Conservation (phyloP, 1,140 invertebrate species). For the Tetramorium simillimum region DNA sequence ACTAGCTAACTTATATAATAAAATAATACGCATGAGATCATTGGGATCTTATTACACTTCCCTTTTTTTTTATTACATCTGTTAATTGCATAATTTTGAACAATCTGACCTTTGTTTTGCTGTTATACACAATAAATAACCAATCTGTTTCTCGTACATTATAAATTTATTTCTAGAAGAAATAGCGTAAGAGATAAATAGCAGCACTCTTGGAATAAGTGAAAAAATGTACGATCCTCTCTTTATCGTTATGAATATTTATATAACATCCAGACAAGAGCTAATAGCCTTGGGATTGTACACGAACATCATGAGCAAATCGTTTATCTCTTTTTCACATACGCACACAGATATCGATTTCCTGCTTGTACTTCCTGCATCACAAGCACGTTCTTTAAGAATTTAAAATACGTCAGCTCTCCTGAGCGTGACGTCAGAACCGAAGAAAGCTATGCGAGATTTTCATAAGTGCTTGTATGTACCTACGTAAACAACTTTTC, state of each 20-base stretch:
- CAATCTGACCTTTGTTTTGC: not conserved
- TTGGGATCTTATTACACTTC: not conserved
- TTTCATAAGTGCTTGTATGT: not conserved
- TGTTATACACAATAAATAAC: not conserved
- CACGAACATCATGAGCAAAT: not conserved
- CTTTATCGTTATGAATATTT: constrained; percentile 30
- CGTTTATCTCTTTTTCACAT: not conserved
- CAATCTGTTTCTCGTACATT: not conserved
- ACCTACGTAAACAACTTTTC: constrained; percentile 2
- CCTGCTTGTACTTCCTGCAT: not conserved
- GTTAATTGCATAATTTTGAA: not conserved
- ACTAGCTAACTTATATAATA: not conserved
- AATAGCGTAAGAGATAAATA: not conserved
- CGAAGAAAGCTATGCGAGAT: not conserved
- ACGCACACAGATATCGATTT: not conserved
- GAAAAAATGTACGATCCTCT: constrained; percentile 1
- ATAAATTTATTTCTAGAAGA: not conserved
- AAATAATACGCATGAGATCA: not conserved
- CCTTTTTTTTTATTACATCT: not conserved
- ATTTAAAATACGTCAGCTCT: not conserved
- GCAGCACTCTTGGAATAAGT: not conserved
- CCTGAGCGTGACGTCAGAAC: not conserved
- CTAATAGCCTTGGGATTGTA: not conserved
- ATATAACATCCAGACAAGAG: not conserved
- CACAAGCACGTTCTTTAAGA: not conserved